Percentiles rank a stretch among this genome's conserved stretches.
These are phyloP conservation scores for Cassiopea andromeda DNA, from an alignment of 30 jellyfish, hydroid and myxozoan genomes.

Conservation along the genomic window DNA sequence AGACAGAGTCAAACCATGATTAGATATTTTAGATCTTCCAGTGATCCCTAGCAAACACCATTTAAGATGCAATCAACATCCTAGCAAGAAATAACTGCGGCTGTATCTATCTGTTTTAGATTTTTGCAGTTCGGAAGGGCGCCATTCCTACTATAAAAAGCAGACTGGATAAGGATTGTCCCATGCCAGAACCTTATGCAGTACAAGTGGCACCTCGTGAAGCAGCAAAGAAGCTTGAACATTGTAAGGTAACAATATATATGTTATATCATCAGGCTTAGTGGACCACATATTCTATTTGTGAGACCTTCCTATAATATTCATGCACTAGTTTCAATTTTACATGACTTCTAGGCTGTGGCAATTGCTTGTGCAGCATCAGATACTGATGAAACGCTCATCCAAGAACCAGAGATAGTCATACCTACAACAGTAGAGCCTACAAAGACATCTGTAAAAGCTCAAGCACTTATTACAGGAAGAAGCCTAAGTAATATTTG, in stretches of 20 bases:
- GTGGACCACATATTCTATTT: not conserved
- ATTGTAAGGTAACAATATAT: not conserved
- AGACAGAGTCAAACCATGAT: not conserved
- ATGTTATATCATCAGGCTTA: not conserved
- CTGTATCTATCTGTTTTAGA: not conserved
- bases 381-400: conserved; percentile 7
- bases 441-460: conserved; percentile 4
- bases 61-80: not conserved
- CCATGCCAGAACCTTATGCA: conserved; percentile 3
- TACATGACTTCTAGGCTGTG: conserved; percentile 16
- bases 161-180: conserved; percentile 6
- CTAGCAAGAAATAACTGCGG: not conserved
- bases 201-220: not conserved
- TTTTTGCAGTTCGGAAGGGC: not conserved
- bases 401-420: conserved; percentile 3
- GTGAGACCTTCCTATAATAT: not conserved
- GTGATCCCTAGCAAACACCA: not conserved
- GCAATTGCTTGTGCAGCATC: conserved; percentile 12
- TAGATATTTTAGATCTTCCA: not conserved
- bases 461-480: conserved; percentile 24
- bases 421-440: not conserved
- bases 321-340: conserved; percentile 7
- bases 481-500: conserved; percentile 15
- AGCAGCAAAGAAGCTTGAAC: conserved; percentile 11
- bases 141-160: not conserved